Base-by-base conservation (phyloP, 53 echinoderm and acorn worm species). In the Paelopatides confundens region DNA sequence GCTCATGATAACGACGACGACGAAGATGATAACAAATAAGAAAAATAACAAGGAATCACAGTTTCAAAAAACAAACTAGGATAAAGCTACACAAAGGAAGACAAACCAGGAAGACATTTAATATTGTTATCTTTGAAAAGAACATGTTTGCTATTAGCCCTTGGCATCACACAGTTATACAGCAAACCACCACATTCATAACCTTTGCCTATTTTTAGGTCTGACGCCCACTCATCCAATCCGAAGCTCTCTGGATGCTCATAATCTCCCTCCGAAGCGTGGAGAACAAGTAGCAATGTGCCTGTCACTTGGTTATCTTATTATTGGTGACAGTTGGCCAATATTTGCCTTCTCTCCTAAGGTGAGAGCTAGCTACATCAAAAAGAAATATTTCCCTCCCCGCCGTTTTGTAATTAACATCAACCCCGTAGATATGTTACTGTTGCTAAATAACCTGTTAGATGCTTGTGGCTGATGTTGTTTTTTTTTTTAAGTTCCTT, bases 361-460 rank as follows among this genome's bases (percentile, higher is more conserved):
- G 74, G 74, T 74, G 74, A 74, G 74, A 74, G 26, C 14, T n/a
- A 10, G n/a, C 5, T 39, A 74, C 39, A 74, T 74, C 74, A 74
- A 74, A 74, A 38, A 39, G 74, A 40, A 74, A 36, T 40, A 39
- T 40, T 35, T 39, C 26, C 46, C 39, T 46, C 74, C 74, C 39
- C 58, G 74, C 40, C 47, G 74, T 33, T 46, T 74, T 74, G 26
- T 10, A 74, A 74, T 74, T 74, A 74, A 27, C n/a, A 27, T 74
- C 70, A 74, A 74, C 39, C 74, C 4, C 35, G 17, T 23, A 26
- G 37, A 38, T 11, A 40, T 39, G n/a, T 39, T n/a, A 74, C 74
- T n/a, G 39, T 74, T n/a, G 9, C 70, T 39, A 39, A 74, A 74
- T 27, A 74, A 40, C 74, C 58, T 58, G 58, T 58, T 58, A 23